phyloP scores from a whole-genome alignment of 2,797 vertebrate genomes.

The Chelonia mydas region DNA sequence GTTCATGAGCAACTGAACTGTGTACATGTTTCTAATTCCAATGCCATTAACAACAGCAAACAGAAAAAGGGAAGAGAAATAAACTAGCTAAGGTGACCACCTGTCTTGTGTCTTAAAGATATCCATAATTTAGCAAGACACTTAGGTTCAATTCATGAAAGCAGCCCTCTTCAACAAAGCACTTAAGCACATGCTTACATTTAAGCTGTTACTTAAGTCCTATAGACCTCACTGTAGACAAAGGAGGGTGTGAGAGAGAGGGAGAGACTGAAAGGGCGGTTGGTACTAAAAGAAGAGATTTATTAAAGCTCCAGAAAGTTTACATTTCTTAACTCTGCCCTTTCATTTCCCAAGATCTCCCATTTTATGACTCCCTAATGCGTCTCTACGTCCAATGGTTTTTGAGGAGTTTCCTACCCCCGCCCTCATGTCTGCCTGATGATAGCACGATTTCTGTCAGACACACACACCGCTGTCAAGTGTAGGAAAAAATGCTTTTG shows the following conservation, averaged over 20 bases:
- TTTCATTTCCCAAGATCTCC: not conserved
- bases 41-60: not conserved
- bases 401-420: not conserved
- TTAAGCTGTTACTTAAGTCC: not conserved
- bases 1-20: not conserved
- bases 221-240: not conserved
- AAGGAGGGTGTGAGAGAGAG: not conserved
- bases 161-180: not conserved
- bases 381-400: not conserved
- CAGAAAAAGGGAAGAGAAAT: not conserved
- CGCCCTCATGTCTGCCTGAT: not conserved
- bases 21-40: not conserved
- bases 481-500: not conserved
- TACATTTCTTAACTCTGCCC: not conserved
- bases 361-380: not conserved
- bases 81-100: not conserved
- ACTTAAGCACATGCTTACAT: not conserved
- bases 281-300: not conserved
- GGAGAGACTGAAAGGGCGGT: not conserved
- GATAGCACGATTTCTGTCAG: not conserved
- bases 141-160: not conserved
- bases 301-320: rapidly evolving
- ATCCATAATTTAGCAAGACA: not conserved
- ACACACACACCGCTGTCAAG: rapidly evolving
- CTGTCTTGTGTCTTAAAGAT: not conserved